A percentile compares a stretch with the other conserved stretches of the same genome.
Evolutionary conservation across 1,140 invertebrate species (phyloP).

Genomic region (Drosophila hydei): DNA sequence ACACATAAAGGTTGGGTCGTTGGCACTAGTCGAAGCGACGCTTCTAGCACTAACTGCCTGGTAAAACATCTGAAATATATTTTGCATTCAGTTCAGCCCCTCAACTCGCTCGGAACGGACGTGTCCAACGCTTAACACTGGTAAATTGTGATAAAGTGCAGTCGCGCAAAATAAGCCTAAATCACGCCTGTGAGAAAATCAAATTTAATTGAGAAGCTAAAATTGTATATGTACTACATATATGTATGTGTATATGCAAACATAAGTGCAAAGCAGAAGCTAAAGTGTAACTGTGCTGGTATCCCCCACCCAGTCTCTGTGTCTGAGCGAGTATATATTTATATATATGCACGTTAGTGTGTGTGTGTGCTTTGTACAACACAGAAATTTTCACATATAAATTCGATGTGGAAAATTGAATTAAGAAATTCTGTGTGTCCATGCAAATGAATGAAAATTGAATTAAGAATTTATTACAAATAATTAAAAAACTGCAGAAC

Average conservation of each 20-base stretch:
- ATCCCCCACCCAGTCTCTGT: constrained; percentile 36
- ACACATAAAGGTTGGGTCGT: constrained; percentile 4
- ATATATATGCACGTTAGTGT: constrained; percentile 22
- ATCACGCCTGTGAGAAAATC: constrained; percentile 71
- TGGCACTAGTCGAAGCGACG: constrained; percentile 27
- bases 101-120: constrained; percentile 60
- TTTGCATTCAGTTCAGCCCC: constrained; percentile 54
- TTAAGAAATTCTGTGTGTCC: constrained; percentile 29
- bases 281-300: constrained; percentile 60
- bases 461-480: constrained; percentile 19
- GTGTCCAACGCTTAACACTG: constrained; percentile 40
- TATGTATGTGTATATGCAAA: constrained; percentile 46
- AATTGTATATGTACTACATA: constrained; percentile 56
- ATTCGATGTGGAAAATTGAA: constrained; percentile 49
- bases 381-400: constrained; percentile 50
- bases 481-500: constrained; percentile 6
- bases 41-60: constrained; percentile 22
- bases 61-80: constrained; percentile 28
- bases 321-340: constrained; percentile 28
- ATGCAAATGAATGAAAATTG: constrained; percentile 59
- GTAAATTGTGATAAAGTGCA: constrained; percentile 65
- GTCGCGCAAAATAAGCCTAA: constrained; percentile 59
- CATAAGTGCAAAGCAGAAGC: constrained; percentile 61
- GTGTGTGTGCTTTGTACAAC: constrained; percentile 44
- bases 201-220: constrained; percentile 73